These are phyloP conservation scores for Lethenteron camtschaticum DNA, from an alignment of 2,113 vertebrate genomes.

Conservation along the genomic window DNA sequence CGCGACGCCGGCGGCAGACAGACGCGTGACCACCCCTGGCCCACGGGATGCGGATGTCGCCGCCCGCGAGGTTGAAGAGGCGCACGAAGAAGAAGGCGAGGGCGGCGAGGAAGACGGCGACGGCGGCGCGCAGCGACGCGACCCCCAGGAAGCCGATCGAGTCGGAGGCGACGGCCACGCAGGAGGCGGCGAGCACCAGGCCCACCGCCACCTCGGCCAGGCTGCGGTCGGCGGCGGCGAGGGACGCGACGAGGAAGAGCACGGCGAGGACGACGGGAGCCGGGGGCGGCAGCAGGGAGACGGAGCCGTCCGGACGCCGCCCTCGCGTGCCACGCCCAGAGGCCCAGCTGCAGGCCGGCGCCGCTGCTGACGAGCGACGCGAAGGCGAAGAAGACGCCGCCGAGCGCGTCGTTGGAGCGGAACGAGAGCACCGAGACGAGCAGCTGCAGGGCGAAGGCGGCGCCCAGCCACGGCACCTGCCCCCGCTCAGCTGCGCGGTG, in stretches of 20 bases:
- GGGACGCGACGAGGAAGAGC: constrained; percentile 31
- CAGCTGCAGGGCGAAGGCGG: constrained; percentile 36
- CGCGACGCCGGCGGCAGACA: too few species aligned
- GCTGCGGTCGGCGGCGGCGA: constrained; percentile 32
- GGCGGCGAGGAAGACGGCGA: constrained; percentile 37
- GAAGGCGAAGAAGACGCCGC: constrained; percentile 41
- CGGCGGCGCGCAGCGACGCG: constrained; percentile 38
- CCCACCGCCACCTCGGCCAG: constrained; percentile 32
- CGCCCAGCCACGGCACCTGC: constrained; percentile 59
- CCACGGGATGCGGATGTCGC: too few species aligned
- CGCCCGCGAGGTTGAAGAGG: constrained; percentile 22
- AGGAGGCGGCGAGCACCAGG: constrained; percentile 37
- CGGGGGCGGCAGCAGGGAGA: constrained; percentile 19
- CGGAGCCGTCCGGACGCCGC: not conserved
- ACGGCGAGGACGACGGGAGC: constrained; percentile 35
- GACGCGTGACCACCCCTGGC: too few species aligned
- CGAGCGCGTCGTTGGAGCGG: constrained; percentile 26
- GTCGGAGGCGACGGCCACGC: constrained; percentile 31
- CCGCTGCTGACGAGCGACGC: constrained; percentile 29
- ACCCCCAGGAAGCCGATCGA: constrained; percentile 31
- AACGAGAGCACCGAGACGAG: constrained; percentile 33
- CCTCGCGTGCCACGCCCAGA: accelerated
- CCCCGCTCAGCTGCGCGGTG: constrained; percentile 27
- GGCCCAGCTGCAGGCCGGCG: constrained; percentile 19
- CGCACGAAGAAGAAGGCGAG: constrained; percentile 25